Conservation (phyloP, 2,797 vertebrate species). For the Buphagus erythrorhynchus region DNA sequence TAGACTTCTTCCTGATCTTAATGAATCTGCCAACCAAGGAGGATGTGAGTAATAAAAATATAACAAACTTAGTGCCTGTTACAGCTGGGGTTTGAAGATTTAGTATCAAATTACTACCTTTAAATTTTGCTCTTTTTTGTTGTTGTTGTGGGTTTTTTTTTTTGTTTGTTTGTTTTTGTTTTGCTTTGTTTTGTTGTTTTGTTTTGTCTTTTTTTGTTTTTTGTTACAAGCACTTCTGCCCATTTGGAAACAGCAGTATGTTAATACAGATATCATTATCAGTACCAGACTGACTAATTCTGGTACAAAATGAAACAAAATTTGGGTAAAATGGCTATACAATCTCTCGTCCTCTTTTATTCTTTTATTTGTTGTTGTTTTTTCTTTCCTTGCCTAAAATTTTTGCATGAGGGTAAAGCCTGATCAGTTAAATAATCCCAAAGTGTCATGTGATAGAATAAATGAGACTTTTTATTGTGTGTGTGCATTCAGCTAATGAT, state of each 20-base stretch:
- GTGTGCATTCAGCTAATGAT: neutral
- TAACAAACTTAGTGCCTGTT: neutral
- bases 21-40: slow-evolving; percentile 29
- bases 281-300: slow-evolving; percentile 26
- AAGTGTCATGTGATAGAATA: slow-evolving; percentile 33
- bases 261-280: slow-evolving; percentile 23
- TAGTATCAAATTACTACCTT: neutral
- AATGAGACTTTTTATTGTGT: neutral
- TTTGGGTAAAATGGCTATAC: neutral
- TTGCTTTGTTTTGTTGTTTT: too few species aligned
- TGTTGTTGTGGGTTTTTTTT: too few species aligned
- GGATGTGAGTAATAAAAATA: neutral
- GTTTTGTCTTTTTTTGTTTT: too few species aligned
- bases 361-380: neutral
- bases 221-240: neutral
- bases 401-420: neutral
- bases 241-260: slow-evolving; percentile 23
- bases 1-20: neutral
- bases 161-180: too few species aligned
- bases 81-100: neutral
- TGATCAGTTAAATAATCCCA: slow-evolving; percentile 31
- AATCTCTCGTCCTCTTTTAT: rapidly evolving
- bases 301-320: slow-evolving; percentile 36
- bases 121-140: neutral
- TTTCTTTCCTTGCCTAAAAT: neutral